These are phyloP conservation scores for Dendrolimus kikuchii DNA, from an alignment of 1,140 invertebrate species.

Conservation along the genomic window DNA sequence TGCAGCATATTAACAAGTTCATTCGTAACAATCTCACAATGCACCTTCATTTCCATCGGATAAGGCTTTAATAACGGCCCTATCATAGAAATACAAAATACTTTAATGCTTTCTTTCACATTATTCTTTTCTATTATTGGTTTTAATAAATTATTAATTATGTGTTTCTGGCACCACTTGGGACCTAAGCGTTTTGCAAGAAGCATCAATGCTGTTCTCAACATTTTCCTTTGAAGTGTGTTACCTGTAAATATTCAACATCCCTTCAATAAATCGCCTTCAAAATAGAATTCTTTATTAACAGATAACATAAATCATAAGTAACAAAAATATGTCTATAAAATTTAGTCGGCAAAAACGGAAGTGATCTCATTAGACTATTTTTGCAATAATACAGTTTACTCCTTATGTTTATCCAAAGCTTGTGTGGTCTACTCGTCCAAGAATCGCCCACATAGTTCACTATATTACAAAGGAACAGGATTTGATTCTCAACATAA, in stretches of 20 bases:
- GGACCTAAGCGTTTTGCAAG: slow-evolving; percentile 56
- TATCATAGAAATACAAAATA: slow-evolving; percentile 47
- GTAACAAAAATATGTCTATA: too few species aligned
- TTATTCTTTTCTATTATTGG: slow-evolving; percentile 48
- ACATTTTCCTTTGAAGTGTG: slow-evolving; percentile 42
- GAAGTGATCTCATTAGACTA: too few species aligned
- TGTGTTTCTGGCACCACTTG: slow-evolving; percentile 56
- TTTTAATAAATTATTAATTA: slow-evolving; percentile 49
- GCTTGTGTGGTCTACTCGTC: too few species aligned
- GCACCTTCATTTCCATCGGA: slow-evolving; percentile 50
- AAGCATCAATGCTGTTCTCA: slow-evolving; percentile 49
- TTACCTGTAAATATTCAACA: slow-evolving; percentile 37
- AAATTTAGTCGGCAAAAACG: too few species aligned
- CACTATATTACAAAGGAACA: too few species aligned
- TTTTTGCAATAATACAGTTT: too few species aligned
- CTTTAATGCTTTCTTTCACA: slow-evolving; percentile 21
- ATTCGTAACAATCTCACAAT: slow-evolving; percentile 55
- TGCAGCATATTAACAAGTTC: slow-evolving; percentile 44
- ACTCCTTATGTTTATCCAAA: too few species aligned
- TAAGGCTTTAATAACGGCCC: slow-evolving; percentile 60
- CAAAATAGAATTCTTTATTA: not conserved
- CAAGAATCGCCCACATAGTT: too few species aligned
- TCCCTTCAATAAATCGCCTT: too few species aligned
- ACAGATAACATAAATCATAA: not conserved
- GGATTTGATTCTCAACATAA: too few species aligned